Evolutionary conservation across 2,888 invertebrate species (phyloP).

Genomic region (Sarcophaga variegata): DNA sequence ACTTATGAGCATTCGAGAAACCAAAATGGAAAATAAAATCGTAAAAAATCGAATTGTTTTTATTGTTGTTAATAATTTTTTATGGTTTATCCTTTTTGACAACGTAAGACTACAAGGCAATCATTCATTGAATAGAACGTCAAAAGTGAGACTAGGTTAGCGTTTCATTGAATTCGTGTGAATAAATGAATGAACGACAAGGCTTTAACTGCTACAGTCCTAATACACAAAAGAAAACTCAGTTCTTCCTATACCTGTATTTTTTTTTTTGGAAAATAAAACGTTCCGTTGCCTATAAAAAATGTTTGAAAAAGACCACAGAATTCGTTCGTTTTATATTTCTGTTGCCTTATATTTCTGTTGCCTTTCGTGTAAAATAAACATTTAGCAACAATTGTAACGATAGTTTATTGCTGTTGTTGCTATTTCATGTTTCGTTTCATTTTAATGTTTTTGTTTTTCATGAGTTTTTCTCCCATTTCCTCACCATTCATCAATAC

Average conservation of each 20-base stretch:
- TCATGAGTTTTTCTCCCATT: neutral
- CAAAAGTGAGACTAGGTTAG: too few species aligned
- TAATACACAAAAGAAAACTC: too few species aligned
- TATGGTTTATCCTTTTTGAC: constrained; percentile 53
- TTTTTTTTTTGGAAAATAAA: constrained; percentile 47
- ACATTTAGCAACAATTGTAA: constrained; percentile 57
- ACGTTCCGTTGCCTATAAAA: constrained; percentile 63
- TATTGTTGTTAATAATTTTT: constrained; percentile 54
- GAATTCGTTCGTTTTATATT: constrained; percentile 40
- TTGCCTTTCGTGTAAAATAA: constrained; percentile 51
- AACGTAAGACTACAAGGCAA: constrained; percentile 27
- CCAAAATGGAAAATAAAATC: constrained; percentile 35
- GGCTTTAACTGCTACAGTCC: constrained; percentile 1
- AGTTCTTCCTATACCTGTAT: neutral
- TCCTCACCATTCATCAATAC: neutral
- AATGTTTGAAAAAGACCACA: constrained; percentile 53
- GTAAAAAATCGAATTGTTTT: constrained; percentile 45
- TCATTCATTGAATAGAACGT: too few species aligned
- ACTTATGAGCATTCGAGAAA: constrained; percentile 33
- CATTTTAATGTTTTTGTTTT: neutral
- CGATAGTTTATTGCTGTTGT: constrained; percentile 19
- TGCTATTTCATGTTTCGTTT: neutral
- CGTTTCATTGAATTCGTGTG: neutral
- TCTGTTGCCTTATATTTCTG: neutral
- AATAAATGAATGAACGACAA: neutral